These are phyloP conservation scores for Porites rus DNA, from an alignment of 92 coral and sea anemone genomes.

Conservation along the genomic window DNA sequence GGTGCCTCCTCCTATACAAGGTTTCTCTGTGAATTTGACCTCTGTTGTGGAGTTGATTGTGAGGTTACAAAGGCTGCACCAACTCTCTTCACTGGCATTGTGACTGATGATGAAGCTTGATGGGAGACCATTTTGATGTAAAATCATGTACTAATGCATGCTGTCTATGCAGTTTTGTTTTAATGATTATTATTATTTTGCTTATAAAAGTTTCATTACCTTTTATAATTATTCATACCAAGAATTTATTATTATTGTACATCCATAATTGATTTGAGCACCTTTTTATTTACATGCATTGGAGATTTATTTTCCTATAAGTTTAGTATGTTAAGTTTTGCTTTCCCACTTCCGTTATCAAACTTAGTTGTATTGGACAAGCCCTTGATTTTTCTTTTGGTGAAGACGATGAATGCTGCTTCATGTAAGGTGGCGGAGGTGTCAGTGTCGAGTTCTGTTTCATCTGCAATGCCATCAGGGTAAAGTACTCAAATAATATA, in stretches of 20 bases:
- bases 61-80: slow-evolving; percentile 23
- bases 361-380: slow-evolving; percentile 55
- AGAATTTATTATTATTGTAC: background rate
- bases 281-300: background rate
- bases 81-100: background rate
- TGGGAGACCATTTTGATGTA: slow-evolving; percentile 44
- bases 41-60: slow-evolving; percentile 9
- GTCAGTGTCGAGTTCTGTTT: slow-evolving; percentile 51
- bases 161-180: too few relatives aligned
- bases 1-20: slow-evolving; percentile 27
- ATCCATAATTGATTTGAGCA: background rate
- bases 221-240: too few relatives aligned
- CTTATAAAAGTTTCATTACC: too few relatives aligned
- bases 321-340: too few relatives aligned
- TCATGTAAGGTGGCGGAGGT: slow-evolving; percentile 50
- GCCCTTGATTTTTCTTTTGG: slow-evolving; percentile 47
- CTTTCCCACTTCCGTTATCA: background rate
- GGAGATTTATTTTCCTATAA: too few relatives aligned
- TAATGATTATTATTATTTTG: too few relatives aligned
- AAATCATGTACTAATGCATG: background rate
- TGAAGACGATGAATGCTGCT: slow-evolving; percentile 44
- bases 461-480: slow-evolving; percentile 59
- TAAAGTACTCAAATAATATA: slow-evolving; percentile 19
- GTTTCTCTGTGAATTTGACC: slow-evolving; percentile 9
- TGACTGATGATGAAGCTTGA: slow-evolving; percentile 14